Evolutionary conservation across 2,888 invertebrate genomes (phyloP).

Genomic region (Glaucopsyche alexis): DNA sequence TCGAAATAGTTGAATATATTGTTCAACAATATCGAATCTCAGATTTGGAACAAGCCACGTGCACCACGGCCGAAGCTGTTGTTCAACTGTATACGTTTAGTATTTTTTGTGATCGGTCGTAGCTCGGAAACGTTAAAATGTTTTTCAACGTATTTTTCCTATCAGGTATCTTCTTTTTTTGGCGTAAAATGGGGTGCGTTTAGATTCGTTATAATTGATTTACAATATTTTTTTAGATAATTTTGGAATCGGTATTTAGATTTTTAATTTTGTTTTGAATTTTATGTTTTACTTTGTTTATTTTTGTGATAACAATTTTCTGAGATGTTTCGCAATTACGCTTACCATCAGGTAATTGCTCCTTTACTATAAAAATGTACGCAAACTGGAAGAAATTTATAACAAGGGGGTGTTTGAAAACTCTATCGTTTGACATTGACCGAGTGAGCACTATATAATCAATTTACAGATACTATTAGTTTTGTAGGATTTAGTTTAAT

Average conservation of each 20-base stretch:
- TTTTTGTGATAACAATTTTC: no score
- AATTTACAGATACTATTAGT: no score
- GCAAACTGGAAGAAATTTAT: no score
- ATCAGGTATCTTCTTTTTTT: not conserved
- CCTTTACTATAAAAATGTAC: no score
- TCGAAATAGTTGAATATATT: constrained; percentile 8
- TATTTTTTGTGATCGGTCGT: not conserved
- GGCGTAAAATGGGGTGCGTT: not conserved
- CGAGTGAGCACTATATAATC: no score
- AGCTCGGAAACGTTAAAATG: constrained; percentile 3
- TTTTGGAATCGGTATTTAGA: no score
- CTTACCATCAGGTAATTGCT: no score
- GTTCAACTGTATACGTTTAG: constrained; percentile 7
- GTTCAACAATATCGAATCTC: constrained; percentile 6
- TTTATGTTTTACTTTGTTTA: not conserved
- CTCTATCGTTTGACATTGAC: no score
- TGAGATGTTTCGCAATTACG: no score
- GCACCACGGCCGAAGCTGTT: not conserved
- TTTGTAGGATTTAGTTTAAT: no score
- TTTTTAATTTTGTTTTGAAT: not conserved
- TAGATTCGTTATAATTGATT: constrained; percentile 2
- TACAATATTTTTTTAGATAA: not conserved
- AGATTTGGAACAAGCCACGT: not conserved
- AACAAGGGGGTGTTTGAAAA: no score
- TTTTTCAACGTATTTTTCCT: constrained; percentile 11